Evolutionary conservation across 2,888 invertebrate genomes (phyloP), one percentile per base, ranked within the genome.

Genomic region (Arrhopalites spinosus): DNA sequence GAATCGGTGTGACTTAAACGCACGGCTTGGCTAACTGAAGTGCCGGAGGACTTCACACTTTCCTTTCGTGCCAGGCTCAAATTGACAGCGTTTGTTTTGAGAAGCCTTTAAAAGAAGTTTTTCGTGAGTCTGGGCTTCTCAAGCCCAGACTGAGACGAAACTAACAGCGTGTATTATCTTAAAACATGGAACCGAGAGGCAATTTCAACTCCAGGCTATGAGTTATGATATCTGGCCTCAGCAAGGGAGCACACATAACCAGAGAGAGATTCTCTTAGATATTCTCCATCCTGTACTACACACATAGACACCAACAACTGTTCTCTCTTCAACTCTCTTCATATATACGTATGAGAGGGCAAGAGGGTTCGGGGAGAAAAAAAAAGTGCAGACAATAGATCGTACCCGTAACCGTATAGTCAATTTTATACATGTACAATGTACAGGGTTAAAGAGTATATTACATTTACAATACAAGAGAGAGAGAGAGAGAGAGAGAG

Each of bases 31-130:
- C 59, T 59, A 63, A 63, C 45, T 63, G 30, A 73, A 73, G 53
- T 47, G 74, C 74, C 74, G 36, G 50, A 61, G 74, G 74, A 74
- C 77, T 73, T 77, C 68, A 77, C 77, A 74, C 77, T 77, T 73
- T 56, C 25, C 66, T 75, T 71, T 75, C 66, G 50, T 75, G 75
- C 71, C 71, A 72, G 64, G 66, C 67, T 68, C 64, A 74, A 77
- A 77, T 77, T 77, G 73, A 77, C 77, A 74, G 73, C 73, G 68
- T 70, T 77, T 73, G 69, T 77, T 75, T 75, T 68, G 59, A 53
- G 47, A 70, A 70, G 29, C 50, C 30, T 70, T 25, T 47, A 36
- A 64, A 72, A 72, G 59, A 72, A 56, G 61, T 72, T 63, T 20
- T 61, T 61, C 71, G 71, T 72, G 68, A 64, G 64, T 30, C 36